Evolutionary conservation across 2,888 invertebrate species (phyloP).

Genomic region (Spodoptera littoralis): DNA sequence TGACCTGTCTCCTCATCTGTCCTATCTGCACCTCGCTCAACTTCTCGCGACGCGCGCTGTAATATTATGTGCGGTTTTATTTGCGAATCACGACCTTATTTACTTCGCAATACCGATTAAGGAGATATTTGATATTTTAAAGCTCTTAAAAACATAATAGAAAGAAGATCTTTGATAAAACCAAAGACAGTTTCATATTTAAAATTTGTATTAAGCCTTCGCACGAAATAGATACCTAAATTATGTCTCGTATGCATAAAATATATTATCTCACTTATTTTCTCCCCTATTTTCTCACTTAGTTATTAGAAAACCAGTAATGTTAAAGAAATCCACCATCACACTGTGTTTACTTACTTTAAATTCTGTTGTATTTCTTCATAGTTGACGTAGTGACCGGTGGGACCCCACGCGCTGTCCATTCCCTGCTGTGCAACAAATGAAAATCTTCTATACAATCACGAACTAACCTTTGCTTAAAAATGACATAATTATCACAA

Average conservation of each 20-base stretch:
- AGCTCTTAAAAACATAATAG: too few relatives aligned
- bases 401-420: slow-evolving; percentile 86
- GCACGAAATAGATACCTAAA: too few relatives aligned
- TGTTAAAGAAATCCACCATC: too few relatives aligned
- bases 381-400: slow-evolving; percentile 94
- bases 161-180: too few relatives aligned
- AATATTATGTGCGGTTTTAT: slow-evolving; percentile 50
- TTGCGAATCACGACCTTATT: slow-evolving; percentile 19
- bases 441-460: slow-evolving; percentile 24
- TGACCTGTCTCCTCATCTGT: slow-evolving; percentile 94
- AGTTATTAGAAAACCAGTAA: too few relatives aligned
- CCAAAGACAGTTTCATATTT: too few relatives aligned
- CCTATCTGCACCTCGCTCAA: slow-evolving; percentile 94
- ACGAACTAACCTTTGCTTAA: not conserved
- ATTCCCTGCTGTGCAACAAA: slow-evolving; percentile 70
- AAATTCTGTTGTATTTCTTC: slow-evolving; percentile 95
- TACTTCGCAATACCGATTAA: too few relatives aligned
- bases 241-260: too few relatives aligned
- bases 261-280: too few relatives aligned
- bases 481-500: not conserved
- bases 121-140: too few relatives aligned
- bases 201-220: too few relatives aligned
- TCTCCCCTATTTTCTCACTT: too few relatives aligned
- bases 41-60: slow-evolving; percentile 90
- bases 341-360: slow-evolving; percentile 89